Evolutionary conservation across 2,113 vertebrate species (phyloP), one percentile per base, ranked within the genome.

Genomic region (Morphnarchus princeps): DNA sequence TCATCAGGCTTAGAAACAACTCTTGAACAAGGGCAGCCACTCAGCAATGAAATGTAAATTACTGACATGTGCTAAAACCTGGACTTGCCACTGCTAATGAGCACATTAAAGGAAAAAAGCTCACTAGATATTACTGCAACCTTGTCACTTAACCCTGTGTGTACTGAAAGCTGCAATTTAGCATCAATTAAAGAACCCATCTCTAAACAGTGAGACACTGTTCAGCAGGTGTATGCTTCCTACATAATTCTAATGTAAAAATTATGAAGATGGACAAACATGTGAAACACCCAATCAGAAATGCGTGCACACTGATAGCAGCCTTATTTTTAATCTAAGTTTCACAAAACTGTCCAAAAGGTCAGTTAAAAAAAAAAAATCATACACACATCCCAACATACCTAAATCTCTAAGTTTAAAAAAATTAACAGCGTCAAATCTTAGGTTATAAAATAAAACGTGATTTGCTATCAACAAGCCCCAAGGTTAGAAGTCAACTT

Each of bases 41-140:
- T 98, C 95, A 88, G 93, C 98, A 98, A 97, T 97, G 96, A 98
- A 98, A 98, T 98, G 98, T 98, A 98, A 98, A 98, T 98, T 97
- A 98, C 97, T 96, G 98, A 97, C 97, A 96, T 98, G 98, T 97
- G 98, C 97, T 98, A 96, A 98, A 98, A 98, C 92, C 96, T 97
- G 93, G 93, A 97, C 97, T 97, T 96, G 96, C 96, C 97, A 97
- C 95, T 95, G 95, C 98, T 98, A 98, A 98, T 98, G 98, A 98
- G 98, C 97, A 97, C 96, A 97, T 96, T 97, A 97, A 97, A 97
- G 95, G 88, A 82, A 96, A 98, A 97, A 96, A 94, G 94, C 94
- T 97, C 77, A 87, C 93, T 97, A 96, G 97, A 97, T 96, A 91
- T 87, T 95, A 97, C 96, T 94, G 72, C 96, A 98, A 97, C 94